These are phyloP conservation scores for Apostichopus parvimensis DNA, from an alignment of 35 echinoderm and acorn worm genomes.

Conservation along the genomic window DNA sequence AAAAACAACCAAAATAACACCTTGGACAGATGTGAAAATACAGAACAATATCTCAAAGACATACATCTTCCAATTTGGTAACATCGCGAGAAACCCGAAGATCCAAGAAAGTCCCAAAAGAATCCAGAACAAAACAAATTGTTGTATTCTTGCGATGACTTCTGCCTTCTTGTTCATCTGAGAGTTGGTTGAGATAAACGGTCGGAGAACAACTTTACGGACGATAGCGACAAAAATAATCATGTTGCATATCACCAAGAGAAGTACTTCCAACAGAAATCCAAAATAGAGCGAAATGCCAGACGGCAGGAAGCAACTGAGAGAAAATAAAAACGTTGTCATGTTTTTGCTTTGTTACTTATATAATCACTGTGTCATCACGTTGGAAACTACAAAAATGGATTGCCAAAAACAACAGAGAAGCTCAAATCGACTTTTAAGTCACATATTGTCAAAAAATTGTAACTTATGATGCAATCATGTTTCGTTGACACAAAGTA, in stretches of 20 bases:
- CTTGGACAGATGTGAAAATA: background rate
- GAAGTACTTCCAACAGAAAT: background rate
- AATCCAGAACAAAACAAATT: constrained; percentile 17
- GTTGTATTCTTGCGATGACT: constrained; percentile 10
- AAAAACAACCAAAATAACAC: background rate
- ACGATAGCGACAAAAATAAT: background rate
- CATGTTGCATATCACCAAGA: constrained; percentile 5
- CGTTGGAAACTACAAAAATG: too few species aligned
- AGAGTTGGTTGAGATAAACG: background rate
- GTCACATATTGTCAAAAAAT: too few species aligned
- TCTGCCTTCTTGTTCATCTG: background rate
- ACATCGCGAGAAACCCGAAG: constrained; percentile 13
- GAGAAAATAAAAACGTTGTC: too few species aligned
- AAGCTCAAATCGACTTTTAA: too few species aligned
- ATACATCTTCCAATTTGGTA: background rate
- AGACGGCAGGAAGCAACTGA: background rate
- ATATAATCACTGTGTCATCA: too few species aligned
- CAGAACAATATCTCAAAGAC: constrained; percentile 7
- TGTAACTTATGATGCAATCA: too few species aligned
- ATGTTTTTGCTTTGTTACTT: too few species aligned
- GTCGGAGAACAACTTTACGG: background rate
- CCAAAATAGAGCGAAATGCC: background rate
- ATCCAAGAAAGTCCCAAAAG: background rate
- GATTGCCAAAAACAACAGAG: too few species aligned
- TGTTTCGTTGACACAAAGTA: too few species aligned